Conservation (phyloP, 2,113 vertebrate species). For the Brachirus orientalis region DNA sequence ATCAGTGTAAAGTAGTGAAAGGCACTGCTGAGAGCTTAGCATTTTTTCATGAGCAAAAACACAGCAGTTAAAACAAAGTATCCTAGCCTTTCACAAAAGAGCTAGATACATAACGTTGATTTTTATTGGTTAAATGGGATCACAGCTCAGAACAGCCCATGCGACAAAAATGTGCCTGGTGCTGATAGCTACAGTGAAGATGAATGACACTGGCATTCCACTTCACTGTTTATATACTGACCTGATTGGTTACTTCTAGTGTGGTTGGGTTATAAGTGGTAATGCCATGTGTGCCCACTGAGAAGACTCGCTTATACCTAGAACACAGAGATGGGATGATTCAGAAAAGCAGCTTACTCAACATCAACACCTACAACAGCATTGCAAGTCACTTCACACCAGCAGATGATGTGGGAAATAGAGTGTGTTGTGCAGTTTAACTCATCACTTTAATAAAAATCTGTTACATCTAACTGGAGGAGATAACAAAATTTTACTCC, state of each 20-base stretch:
- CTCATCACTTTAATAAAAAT: no score
- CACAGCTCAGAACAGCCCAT: conserved; percentile 6
- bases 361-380: background rate
- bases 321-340: conserved; percentile 55
- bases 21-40: no score
- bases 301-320: conserved; percentile 98
- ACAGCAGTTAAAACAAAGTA: no score
- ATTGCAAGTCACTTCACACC: background rate
- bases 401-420: background rate
- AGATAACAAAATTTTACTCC: background rate
- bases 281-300: conserved; percentile 94
- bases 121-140: background rate
- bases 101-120: background rate
- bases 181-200: background rate
- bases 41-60: no score
- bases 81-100: no score
- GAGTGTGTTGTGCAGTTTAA: background rate
- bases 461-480: no score
- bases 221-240: conserved; percentile 62
- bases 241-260: conserved; percentile 99
- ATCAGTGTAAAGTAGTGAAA: no score
- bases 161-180: background rate
- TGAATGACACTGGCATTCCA: background rate
- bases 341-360: conserved; percentile 33
- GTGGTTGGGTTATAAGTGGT: conserved; percentile 98